Evolutionary conservation across 2,113 vertebrate genomes (phyloP).

Genomic region (Theristicus caerulescens): DNA sequence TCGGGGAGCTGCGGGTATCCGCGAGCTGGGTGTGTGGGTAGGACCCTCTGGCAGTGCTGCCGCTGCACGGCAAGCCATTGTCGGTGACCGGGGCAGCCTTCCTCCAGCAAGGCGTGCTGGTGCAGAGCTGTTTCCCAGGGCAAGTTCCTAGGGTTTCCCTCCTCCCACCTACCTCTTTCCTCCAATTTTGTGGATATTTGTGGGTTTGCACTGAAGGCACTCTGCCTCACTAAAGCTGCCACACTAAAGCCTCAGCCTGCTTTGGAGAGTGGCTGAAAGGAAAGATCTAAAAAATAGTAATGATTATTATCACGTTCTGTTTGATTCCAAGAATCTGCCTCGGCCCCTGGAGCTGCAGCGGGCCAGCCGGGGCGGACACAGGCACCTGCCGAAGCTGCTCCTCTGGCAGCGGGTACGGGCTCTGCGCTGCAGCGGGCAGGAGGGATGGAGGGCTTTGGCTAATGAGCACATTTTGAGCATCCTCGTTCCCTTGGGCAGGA

Average conservation of each 20-base stretch:
- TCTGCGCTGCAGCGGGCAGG: not conserved
- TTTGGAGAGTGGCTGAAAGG: not conserved
- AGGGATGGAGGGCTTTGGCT: not conserved
- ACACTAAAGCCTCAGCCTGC: not conserved
- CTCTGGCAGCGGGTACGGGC: not conserved
- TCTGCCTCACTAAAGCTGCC: not conserved
- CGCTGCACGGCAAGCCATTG: not conserved
- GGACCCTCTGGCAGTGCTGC: not conserved
- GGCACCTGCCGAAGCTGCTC: not conserved
- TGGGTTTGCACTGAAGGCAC: not conserved
- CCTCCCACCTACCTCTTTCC: constrained; percentile 11
- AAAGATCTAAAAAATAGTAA: not conserved
- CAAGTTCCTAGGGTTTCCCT: constrained; percentile 21
- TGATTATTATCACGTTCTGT: not conserved
- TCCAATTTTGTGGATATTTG: constrained; percentile 30
- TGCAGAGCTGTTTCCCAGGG: not conserved
- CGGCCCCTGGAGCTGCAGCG: not conserved
- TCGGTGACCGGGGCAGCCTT: constrained; percentile 9
- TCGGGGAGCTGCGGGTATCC: rapidly evolving
- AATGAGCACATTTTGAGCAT: not conserved
- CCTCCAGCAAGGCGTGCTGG: not conserved
- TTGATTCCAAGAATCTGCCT: not conserved
- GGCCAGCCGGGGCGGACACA: not conserved
- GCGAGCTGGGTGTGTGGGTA: not conserved
- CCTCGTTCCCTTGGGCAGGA: not conserved